Base-by-base conservation (phyloP, 2,113 vertebrate species). In the Clarias gariepinus region DNA sequence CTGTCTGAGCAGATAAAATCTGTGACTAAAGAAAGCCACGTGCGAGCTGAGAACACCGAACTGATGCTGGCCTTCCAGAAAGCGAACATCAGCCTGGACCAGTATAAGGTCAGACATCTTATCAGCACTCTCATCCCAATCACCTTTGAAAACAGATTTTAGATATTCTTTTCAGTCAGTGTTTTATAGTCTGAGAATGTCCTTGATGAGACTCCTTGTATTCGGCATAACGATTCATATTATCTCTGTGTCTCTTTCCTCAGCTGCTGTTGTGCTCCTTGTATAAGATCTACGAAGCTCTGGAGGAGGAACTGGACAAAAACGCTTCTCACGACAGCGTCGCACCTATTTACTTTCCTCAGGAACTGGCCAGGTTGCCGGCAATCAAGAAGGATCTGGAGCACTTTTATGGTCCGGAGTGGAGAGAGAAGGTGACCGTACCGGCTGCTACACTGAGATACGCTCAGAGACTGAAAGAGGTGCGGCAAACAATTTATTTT, bases 21-120 rank as follows among this genome's bases (percentile, higher is more conserved):
- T 80, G 96, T 94, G 47, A 98, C 97, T 0, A 97, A 96, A 92
- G 97, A 99, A 7, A 96, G 95, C 76, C 98, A 99, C 0, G 90
- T 91, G 80, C 93, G 94, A 89, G 97, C 98, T 0, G 98, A 99
- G 91, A 98, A 96, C 89, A 96, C 96, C 0, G 93, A 96, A 0
- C 95, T 99, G 91, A 98, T 99, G 97, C 94, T 91, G 92, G 96
- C 96, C 84, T 99, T 98, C 91, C 96, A 97, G 93, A 97, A 90
- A 90, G 97, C 96, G 9, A 92, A 96, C 76, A 94, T 99, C 90
- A 95, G 94, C 0, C 92, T 92, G 66, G 88, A 90, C 0, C 97
- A 98, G 85, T 98, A 96, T 89, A 98, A 98, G 97, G 98, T 99
- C 90, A 86, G 0, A 19, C n/a, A 47, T 81, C 2, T 78, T 2